Conservation (phyloP, 2,888 invertebrate species). For the Julus scanicus region DNA sequence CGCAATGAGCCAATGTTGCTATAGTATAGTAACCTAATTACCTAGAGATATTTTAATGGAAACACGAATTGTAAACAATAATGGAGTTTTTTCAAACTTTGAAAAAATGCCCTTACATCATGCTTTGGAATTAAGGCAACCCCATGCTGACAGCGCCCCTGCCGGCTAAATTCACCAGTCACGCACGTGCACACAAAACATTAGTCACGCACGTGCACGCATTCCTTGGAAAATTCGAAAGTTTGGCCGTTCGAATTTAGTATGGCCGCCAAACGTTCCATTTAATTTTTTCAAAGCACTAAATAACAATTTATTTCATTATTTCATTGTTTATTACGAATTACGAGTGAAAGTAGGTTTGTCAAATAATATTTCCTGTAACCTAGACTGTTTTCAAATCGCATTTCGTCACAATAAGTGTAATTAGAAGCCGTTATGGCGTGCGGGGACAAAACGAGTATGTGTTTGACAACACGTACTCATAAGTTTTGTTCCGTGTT, state of each 20-base stretch:
- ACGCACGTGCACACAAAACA: too few species aligned
- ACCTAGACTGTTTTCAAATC: neutral
- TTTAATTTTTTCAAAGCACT: neutral
- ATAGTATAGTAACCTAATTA: too few species aligned
- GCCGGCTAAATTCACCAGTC: too few species aligned
- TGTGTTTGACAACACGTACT: neutral
- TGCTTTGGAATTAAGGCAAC: too few species aligned
- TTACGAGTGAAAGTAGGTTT: neutral
- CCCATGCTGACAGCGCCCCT: neutral
- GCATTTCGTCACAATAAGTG: neutral
- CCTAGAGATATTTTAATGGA: too few species aligned
- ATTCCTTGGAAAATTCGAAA: neutral
- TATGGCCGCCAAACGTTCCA: neutral
- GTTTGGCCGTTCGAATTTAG: neutral
- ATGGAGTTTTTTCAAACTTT: too few species aligned
- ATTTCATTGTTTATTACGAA: too few species aligned
- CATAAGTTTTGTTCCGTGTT: neutral
- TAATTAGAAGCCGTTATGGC: neutral
- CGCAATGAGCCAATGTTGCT: too few species aligned
- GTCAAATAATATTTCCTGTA: neutral
- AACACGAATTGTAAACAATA: too few species aligned
- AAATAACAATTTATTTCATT: too few species aligned
- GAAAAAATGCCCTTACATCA: too few species aligned
- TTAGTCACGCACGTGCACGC: too few species aligned
- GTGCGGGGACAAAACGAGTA: neutral